These are phyloP conservation scores for Tenodera sinensis DNA, from an alignment of 2,888 invertebrate genomes.

Conservation along the genomic window DNA sequence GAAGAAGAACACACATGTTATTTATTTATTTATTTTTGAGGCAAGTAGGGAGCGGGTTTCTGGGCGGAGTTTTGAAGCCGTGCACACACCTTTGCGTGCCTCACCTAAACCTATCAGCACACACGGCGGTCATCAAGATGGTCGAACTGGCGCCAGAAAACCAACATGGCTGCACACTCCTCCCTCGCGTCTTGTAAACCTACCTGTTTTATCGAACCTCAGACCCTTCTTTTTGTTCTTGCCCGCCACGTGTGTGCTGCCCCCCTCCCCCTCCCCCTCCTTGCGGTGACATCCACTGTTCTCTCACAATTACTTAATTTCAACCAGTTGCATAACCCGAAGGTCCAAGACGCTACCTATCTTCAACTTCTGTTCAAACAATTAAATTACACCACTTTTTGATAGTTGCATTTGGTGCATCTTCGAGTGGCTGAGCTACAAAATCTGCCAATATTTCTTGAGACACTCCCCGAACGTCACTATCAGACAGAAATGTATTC, in stretches of 20 bases:
- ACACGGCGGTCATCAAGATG: constrained; percentile 8
- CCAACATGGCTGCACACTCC: constrained; percentile 1
- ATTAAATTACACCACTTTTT: too few species aligned
- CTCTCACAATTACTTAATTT: background rate
- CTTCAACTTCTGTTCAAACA: too few species aligned
- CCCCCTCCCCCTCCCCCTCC: too few species aligned
- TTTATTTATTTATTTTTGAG: background rate
- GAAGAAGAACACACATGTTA: background rate
- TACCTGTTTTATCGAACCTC: background rate
- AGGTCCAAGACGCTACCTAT: background rate
- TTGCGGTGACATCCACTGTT: background rate
- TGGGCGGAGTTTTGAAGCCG: background rate
- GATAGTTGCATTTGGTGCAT: too few species aligned
- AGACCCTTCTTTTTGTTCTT: background rate
- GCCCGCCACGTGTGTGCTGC: background rate
- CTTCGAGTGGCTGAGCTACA: too few species aligned
- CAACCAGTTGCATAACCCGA: background rate
- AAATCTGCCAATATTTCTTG: too few species aligned
- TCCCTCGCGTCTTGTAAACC: background rate
- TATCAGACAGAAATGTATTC: too few species aligned
- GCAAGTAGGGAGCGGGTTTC: background rate
- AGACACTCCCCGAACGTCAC: too few species aligned
- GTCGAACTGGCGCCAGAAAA: constrained; percentile 14
- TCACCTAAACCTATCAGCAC: constrained; percentile 1
- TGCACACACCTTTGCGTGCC: background rate